Conservation (phyloP, 2,797 vertebrate species). For the Neosilurus mollespiculum region DNA sequence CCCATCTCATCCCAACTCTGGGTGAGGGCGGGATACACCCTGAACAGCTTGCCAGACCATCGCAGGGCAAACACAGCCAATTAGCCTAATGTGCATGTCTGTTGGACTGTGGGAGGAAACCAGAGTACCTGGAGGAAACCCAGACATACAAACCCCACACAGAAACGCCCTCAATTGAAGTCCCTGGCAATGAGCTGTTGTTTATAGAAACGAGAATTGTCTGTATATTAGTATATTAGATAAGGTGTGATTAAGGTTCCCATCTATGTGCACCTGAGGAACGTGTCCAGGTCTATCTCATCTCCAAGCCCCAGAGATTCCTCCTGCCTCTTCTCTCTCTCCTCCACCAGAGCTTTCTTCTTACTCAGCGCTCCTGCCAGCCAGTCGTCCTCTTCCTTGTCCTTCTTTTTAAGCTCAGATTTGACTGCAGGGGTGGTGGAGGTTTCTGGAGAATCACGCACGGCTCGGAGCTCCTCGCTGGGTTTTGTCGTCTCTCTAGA, state of each 20-base stretch:
- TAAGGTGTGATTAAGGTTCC: too few relatives aligned
- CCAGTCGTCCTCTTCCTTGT: slow-evolving; percentile 73
- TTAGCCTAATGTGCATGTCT: too few relatives aligned
- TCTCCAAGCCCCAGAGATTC: slow-evolving; percentile 48
- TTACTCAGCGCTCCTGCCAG: slow-evolving; percentile 72
- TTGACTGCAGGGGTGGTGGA: slow-evolving; percentile 48
- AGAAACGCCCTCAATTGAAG: too few relatives aligned
- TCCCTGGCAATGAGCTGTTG: neutral
- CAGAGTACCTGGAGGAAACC: too few relatives aligned
- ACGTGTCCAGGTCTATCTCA: slow-evolving; percentile 39
- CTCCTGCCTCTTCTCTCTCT: slow-evolving; percentile 55
- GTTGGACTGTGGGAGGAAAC: too few relatives aligned
- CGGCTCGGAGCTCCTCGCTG: slow-evolving; percentile 9
- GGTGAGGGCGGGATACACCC: too few relatives aligned
- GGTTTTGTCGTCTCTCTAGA: slow-evolving; percentile 51
- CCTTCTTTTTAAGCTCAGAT: slow-evolving; percentile 44
- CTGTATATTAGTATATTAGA: too few relatives aligned
- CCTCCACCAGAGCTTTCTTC: slow-evolving; percentile 70
- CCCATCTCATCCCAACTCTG: too few relatives aligned
- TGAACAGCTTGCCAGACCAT: too few relatives aligned
- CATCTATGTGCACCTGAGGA: slow-evolving; percentile 61
- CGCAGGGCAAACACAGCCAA: too few relatives aligned
- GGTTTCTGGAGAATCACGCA: slow-evolving; percentile 39
- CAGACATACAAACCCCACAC: too few relatives aligned
- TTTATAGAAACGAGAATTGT: too few relatives aligned